Evolutionary conservation across 1,140 invertebrate genomes (phyloP).

Genomic region (Drosophila insularis): DNA sequence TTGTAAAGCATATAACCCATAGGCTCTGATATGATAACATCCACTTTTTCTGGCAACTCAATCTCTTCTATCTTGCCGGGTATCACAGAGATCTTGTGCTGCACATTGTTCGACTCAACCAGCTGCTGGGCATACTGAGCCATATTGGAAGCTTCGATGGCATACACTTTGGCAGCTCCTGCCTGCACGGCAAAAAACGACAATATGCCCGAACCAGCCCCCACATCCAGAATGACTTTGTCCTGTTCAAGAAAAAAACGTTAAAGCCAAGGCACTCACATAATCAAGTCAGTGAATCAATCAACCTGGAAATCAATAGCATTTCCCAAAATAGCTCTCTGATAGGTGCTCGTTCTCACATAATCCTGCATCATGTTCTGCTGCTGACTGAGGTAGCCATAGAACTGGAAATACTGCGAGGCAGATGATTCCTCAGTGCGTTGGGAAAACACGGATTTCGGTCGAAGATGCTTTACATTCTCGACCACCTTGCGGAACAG

Average conservation of each 20-base stretch:
- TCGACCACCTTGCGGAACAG: constrained; percentile 90
- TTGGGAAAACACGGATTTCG: constrained; percentile 95
- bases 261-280: background rate
- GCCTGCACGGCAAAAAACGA: constrained; percentile 99
- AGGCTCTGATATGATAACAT: constrained; percentile 99
- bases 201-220: constrained; percentile 97
- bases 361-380: constrained; percentile 99
- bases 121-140: constrained; percentile 97
- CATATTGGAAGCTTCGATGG: constrained; percentile 99
- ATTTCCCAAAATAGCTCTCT: constrained; percentile 97
- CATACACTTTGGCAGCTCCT: constrained; percentile 98
- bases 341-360: constrained; percentile 98
- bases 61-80: constrained; percentile 99
- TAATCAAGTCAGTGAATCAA: background rate
- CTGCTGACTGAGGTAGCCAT: constrained; percentile 99
- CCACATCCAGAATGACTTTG: constrained; percentile 97
- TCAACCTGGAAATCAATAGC: constrained; percentile 92
- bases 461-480: constrained; percentile 90
- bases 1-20: constrained; percentile 99
- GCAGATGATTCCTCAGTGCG: constrained; percentile 98
- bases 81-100: constrained; percentile 94
- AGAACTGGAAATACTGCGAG: constrained; percentile 99
- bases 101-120: constrained; percentile 94
- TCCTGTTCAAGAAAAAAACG: constrained; percentile 82
- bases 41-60: constrained; percentile 95